Evolutionary conservation across 2,113 vertebrate genomes (phyloP).

Genomic region (Rhineura floridana): DNA sequence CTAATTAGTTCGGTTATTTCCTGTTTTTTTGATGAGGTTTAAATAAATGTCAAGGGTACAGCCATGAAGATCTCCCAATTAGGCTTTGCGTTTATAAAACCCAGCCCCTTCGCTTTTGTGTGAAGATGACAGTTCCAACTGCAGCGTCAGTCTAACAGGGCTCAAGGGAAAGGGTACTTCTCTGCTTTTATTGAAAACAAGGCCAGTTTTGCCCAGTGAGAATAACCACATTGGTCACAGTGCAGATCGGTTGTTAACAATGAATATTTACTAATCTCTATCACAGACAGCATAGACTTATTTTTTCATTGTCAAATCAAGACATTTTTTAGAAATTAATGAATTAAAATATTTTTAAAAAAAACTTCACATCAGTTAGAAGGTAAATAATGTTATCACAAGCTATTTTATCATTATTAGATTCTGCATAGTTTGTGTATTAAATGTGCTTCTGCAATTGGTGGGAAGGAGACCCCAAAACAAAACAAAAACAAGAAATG

Average conservation of each 20-base stretch:
- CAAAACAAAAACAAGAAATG: not conserved
- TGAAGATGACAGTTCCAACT: conserved; percentile 78
- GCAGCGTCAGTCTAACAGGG: conserved; percentile 79
- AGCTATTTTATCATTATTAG: conserved; percentile 10
- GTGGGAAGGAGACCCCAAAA: conserved; percentile 1
- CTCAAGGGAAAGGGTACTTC: conserved; percentile 77
- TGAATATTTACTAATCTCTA: conserved; percentile 67
- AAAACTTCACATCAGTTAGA: conserved; percentile 35
- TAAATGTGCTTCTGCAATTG: conserved; percentile 16
- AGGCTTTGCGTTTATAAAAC: conserved; percentile 75
- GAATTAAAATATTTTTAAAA: conserved; percentile 26
- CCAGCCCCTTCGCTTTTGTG: conserved; percentile 76
- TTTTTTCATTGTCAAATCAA: conserved; percentile 19
- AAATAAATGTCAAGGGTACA: conserved; percentile 80
- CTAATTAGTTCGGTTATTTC: conserved; percentile 80
- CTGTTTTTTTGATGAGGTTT: conserved; percentile 80
- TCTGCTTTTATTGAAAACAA: conserved; percentile 71
- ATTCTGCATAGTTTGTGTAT: conserved; percentile 24
- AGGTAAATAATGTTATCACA: conserved; percentile 49
- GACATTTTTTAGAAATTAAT: conserved; percentile 29
- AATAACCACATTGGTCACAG: conserved; percentile 70
- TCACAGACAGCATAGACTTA: conserved; percentile 42
- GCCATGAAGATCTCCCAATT: conserved; percentile 80
- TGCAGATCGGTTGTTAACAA: conserved; percentile 64
- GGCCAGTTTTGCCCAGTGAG: conserved; percentile 72